These are phyloP conservation scores for Gymnothorax javanicus DNA, from an alignment of 2,797 vertebrate genomes.

Conservation along the genomic window DNA sequence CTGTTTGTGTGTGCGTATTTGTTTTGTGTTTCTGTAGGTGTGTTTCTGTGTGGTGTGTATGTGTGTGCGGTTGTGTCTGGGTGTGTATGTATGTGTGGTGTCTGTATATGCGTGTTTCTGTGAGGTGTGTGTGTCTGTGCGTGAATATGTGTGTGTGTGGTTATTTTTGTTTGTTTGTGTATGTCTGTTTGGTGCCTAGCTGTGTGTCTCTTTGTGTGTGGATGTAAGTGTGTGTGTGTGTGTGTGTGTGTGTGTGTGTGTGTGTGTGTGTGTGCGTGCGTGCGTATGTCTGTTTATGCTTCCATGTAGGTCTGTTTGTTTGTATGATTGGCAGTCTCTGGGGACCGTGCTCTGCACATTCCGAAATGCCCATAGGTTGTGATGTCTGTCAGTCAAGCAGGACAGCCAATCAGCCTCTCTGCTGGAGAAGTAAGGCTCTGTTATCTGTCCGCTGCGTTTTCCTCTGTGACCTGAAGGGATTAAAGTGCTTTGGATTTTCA, in stretches of 20 bases:
- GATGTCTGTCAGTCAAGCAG: constrained; percentile 11
- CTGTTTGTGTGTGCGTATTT: too few species aligned
- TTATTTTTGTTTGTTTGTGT: too few species aligned
- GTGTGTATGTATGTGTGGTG: too few species aligned
- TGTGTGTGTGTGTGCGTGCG: background rate
- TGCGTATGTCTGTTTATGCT: background rate
- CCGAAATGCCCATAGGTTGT: background rate
- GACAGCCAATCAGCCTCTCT: background rate
- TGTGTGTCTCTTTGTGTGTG: background rate
- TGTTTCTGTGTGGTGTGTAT: background rate
- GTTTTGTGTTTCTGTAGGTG: too few species aligned
- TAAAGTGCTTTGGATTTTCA: constrained; percentile 11
- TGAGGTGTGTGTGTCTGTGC: too few species aligned
- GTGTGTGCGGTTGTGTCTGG: too few species aligned
- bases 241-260: background rate
- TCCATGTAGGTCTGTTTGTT: background rate
- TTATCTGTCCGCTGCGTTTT: background rate
- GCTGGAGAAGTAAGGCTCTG: background rate
- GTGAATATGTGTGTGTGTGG: too few species aligned
- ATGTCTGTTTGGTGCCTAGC: background rate
- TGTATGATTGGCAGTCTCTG: background rate
- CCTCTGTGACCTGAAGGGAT: background rate
- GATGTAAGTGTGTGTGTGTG: background rate
- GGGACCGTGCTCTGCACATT: background rate
- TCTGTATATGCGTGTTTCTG: too few species aligned